Percentiles rank a stretch among this genome's conserved stretches.
Evolutionary conservation across 2,113 vertebrate genomes (phyloP).

Genomic region (Notarius quadriscutis): DNA sequence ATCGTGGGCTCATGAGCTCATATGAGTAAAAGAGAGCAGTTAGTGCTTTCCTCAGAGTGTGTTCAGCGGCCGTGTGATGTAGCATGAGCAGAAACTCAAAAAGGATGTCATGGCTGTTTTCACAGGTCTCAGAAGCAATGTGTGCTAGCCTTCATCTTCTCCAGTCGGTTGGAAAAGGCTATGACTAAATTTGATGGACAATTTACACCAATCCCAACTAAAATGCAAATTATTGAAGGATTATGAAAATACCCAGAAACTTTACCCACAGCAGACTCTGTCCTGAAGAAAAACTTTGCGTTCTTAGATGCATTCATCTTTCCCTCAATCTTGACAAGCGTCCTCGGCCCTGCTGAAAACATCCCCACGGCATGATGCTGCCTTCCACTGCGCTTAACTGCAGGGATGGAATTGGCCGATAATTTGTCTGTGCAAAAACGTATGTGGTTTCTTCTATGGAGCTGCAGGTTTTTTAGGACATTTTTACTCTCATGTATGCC

Average conservation of each 20-base stretch:
- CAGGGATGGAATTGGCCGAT: background rate
- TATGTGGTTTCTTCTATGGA: background rate
- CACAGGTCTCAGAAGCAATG: background rate
- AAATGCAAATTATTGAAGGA: background rate
- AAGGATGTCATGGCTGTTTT: background rate
- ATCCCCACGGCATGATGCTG: background rate
- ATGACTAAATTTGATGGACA: background rate
- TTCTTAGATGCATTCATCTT: background rate
- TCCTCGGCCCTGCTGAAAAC: background rate
- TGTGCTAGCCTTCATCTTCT: background rate
- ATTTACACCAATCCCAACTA: background rate
- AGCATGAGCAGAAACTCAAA: background rate
- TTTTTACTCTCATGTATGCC: background rate
- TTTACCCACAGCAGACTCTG: background rate
- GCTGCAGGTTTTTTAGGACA: background rate
- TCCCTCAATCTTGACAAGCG: slow-evolving; percentile 1
- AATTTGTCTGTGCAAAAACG: background rate
- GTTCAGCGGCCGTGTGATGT: background rate
- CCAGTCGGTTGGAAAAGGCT: background rate
- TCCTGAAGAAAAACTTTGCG: background rate
- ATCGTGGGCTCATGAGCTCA: background rate
- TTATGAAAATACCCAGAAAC: background rate
- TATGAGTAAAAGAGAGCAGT: background rate
- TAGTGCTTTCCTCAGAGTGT: background rate
- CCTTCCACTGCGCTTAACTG: background rate